Conservation (phyloP, 64 coral and sea anemone genomes). For the Stichodactyla mertensii region DNA sequence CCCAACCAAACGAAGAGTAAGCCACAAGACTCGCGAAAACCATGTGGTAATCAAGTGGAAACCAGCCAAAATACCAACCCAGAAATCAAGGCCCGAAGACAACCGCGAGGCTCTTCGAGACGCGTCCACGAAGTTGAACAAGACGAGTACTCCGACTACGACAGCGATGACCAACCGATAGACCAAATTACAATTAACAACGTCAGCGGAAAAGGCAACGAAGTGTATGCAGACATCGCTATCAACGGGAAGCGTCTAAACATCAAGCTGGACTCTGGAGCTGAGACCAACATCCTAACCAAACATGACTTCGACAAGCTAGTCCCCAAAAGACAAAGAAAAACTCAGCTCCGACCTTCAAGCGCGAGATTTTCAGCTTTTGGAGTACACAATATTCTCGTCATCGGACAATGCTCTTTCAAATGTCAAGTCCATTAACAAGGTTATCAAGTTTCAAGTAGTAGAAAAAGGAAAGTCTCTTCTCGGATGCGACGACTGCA, state of each 20-base stretch:
- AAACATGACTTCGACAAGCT: slow-evolving; percentile 11
- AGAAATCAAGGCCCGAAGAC: background rate
- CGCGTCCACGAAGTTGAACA: background rate
- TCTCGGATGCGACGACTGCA: slow-evolving; percentile 39
- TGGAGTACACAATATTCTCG: slow-evolving; percentile 45
- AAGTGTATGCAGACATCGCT: slow-evolving; percentile 15
- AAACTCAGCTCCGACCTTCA: slow-evolving; percentile 17
- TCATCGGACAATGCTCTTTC: slow-evolving; percentile 38
- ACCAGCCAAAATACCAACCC: background rate
- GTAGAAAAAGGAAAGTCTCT: slow-evolving; percentile 40
- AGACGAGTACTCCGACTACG: background rate
- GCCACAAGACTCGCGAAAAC: background rate
- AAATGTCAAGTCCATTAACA: slow-evolving; percentile 13
- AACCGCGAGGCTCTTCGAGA: background rate
- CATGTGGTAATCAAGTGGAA: slow-evolving; percentile 18
- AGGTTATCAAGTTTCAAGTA: slow-evolving; percentile 44
- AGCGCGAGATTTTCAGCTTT: slow-evolving; percentile 45
- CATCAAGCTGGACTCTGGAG: slow-evolving; percentile 40
- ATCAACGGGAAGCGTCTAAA: slow-evolving; percentile 10
- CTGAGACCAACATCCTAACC: slow-evolving; percentile 27
- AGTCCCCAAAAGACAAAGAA: slow-evolving; percentile 23
- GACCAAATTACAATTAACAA: slow-evolving; percentile 8
- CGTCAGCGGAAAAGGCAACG: background rate
- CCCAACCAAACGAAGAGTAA: background rate
- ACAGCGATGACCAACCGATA: slow-evolving; percentile 25